Conservation (phyloP, 2,113 vertebrate species). For the Jaculus jaculus region DNA sequence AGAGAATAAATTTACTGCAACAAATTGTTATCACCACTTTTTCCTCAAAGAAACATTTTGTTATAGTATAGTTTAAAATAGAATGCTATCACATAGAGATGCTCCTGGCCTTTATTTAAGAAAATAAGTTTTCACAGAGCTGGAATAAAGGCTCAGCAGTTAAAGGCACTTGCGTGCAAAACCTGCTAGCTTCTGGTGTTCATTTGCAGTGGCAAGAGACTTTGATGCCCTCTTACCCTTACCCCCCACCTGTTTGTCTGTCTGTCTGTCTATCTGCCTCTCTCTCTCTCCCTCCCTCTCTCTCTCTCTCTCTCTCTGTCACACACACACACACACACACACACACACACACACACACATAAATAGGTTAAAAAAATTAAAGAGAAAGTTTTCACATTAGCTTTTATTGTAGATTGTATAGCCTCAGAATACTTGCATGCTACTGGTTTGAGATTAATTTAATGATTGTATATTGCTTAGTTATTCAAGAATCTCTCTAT, state of each 20-base stretch:
- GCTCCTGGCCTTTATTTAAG: not conserved
- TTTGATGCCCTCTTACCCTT: too few relatives aligned
- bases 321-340: too few relatives aligned
- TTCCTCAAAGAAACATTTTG: constrained; percentile 53
- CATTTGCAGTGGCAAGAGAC: too few relatives aligned
- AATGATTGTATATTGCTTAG: constrained; percentile 57
- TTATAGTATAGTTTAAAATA: constrained; percentile 48
- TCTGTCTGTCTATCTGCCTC: too few relatives aligned
- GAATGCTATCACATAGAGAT: not conserved
- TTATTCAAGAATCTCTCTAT: constrained; percentile 54
- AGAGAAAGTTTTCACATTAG: constrained; percentile 17
- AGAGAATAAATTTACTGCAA: not conserved
- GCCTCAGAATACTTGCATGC: constrained; percentile 38
- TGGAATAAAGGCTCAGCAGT: too few relatives aligned
- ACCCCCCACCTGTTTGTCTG: too few relatives aligned
- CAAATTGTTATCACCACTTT: constrained; percentile 34
- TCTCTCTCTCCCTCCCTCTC: too few relatives aligned
- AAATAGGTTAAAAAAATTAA: not conserved
- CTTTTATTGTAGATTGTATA: constrained; percentile 56
- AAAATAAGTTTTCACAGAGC: too few relatives aligned
- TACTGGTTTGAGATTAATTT: constrained; percentile 68
- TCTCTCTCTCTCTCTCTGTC: too few relatives aligned
- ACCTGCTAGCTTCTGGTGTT: too few relatives aligned
- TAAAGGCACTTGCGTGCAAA: too few relatives aligned
- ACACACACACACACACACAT: too few relatives aligned